Percentiles rank a stretch among this genome's conserved stretches.
Conservation (phyloP, 2,888 invertebrate species). For the Caenorhabditis sinica region DNA sequence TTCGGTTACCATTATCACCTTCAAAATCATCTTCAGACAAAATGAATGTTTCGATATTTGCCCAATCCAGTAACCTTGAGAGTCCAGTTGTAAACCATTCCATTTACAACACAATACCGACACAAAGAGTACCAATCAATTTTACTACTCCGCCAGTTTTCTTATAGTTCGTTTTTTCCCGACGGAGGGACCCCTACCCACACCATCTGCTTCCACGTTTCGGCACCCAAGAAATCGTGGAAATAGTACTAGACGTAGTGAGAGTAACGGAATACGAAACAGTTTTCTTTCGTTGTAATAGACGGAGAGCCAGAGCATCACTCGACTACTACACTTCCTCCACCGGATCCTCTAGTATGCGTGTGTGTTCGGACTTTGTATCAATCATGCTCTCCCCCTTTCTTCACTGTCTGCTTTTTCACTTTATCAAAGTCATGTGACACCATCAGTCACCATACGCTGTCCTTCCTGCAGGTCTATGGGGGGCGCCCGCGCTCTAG, state of each 20-base stretch:
- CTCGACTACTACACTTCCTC: slow-evolving; percentile 1
- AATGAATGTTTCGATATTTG: background rate
- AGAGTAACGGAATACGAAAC: slow-evolving; percentile 32
- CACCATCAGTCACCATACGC: slow-evolving; percentile 40
- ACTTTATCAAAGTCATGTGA: slow-evolving; percentile 55
- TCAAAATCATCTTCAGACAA: background rate
- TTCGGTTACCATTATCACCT: background rate
- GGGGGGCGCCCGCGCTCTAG: background rate
- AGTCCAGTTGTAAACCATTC: slow-evolving; percentile 32
- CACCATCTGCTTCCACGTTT: slow-evolving; percentile 45
- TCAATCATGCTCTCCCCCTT: slow-evolving; percentile 49
- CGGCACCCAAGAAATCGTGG: slow-evolving; percentile 4
- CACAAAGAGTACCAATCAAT: slow-evolving; percentile 24
- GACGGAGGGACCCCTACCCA: slow-evolving; percentile 7
- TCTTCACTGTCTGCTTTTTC: slow-evolving; percentile 46
- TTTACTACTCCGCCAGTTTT: slow-evolving; percentile 44
- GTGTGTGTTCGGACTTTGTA: slow-evolving; percentile 57
- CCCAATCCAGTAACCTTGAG: slow-evolving; percentile 29
- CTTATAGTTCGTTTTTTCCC: slow-evolving; percentile 39
- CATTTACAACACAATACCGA: slow-evolving; percentile 41
- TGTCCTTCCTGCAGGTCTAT: slow-evolving; percentile 6
- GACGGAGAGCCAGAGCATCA: slow-evolving; percentile 27
- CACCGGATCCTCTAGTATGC: slow-evolving; percentile 1
- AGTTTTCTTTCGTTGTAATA: slow-evolving; percentile 56
- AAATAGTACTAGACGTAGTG: slow-evolving; percentile 39